Conservation (phyloP, 2,797 vertebrate species). For the Sebastes wilsoni region DNA sequence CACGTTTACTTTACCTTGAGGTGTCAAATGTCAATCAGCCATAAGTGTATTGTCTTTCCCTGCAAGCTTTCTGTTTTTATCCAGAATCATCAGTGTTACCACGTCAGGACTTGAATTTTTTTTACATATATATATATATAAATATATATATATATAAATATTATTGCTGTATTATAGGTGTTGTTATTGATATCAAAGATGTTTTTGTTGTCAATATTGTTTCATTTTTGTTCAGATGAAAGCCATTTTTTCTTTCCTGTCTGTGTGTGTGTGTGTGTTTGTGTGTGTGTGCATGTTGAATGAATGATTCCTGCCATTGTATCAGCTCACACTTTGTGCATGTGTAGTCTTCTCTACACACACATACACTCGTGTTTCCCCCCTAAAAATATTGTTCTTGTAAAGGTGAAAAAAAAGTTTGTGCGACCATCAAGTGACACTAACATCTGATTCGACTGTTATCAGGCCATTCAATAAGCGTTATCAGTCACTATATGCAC, state of each 20-base stretch:
- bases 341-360: slow-evolving; percentile 7
- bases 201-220: slow-evolving; percentile 75
- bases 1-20: slow-evolving; percentile 2
- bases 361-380: background rate
- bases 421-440: slow-evolving; percentile 30
- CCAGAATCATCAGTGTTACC: slow-evolving; percentile 86
- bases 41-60: slow-evolving; percentile 42
- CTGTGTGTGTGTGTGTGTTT: background rate
- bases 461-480: too few species aligned
- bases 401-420: slow-evolving; percentile 4
- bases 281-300: background rate
- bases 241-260: slow-evolving; percentile 47
- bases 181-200: slow-evolving; percentile 59
- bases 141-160: slow-evolving; percentile 13
- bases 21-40: slow-evolving; percentile 42
- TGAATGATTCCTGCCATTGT: slow-evolving; percentile 26
- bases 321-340: slow-evolving; percentile 30
- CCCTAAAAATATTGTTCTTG: background rate
- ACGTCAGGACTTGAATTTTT: slow-evolving; percentile 82
- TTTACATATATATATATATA: background rate
- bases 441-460: too few species aligned
- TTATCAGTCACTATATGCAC: too few species aligned
- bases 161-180: slow-evolving; percentile 64
- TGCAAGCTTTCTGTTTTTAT: slow-evolving; percentile 40
- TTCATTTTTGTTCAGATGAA: slow-evolving; percentile 73